These are phyloP conservation scores for Protobothrops mucrosquamatus DNA, from an alignment of 2,113 vertebrate species.

Conservation along the genomic window DNA sequence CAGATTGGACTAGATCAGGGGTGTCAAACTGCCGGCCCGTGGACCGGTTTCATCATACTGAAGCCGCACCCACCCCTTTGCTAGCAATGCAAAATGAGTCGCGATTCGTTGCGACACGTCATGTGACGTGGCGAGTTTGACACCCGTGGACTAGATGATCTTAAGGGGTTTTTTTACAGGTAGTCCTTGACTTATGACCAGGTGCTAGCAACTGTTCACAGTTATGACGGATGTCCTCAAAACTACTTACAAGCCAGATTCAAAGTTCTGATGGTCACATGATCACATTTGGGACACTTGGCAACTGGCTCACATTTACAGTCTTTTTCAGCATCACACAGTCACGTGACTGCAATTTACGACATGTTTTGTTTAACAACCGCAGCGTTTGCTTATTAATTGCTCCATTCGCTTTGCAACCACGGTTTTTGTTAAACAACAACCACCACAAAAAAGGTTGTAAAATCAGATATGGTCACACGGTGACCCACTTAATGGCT, in stretches of 20 bases:
- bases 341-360: not conserved
- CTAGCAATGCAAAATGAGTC: too few relatives aligned
- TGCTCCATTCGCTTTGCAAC: not conserved
- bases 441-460: not conserved
- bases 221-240: not conserved
- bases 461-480: not conserved
- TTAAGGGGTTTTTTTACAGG: not conserved
- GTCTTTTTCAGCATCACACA: not conserved
- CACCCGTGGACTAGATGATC: not conserved
- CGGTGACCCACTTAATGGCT: not conserved
- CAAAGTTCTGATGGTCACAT: not conserved
- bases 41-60: too few relatives aligned
- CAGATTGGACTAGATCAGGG: not conserved
- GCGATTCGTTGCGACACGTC: too few relatives aligned
- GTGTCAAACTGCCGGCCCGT: too few relatives aligned
- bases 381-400: not conserved
- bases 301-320: not conserved
- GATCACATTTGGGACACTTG: not conserved
- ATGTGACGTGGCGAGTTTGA: too few relatives aligned
- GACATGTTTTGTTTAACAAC: not conserved
- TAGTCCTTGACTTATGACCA: not conserved
- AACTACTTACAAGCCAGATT: not conserved
- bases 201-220: not conserved
- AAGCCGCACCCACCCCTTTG: too few relatives aligned
- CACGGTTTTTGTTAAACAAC: not conserved